Percentiles rank a stretch among this genome's conserved stretches.
phyloP scores from a whole-genome alignment of 2,888 invertebrate species.

The Andricus curvator region DNA sequence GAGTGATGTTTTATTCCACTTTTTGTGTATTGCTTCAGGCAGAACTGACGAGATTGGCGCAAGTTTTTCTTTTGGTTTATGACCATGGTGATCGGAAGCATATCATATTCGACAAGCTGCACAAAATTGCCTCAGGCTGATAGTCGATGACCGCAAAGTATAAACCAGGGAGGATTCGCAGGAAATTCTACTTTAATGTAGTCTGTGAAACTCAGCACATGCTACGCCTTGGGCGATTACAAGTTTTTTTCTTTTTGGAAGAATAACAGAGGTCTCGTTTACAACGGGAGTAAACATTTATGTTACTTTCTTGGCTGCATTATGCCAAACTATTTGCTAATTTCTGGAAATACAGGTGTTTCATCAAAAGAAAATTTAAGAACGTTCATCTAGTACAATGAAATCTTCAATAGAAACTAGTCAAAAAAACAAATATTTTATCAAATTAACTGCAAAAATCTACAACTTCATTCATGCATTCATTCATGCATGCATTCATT shows the following conservation, averaged over 20 bases:
- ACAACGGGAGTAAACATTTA: neutral
- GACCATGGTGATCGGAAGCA: neutral
- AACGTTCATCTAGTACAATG: too few species aligned
- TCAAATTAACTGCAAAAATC: too few species aligned
- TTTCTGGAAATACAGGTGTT: too few species aligned
- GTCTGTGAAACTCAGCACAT: slow-evolving; percentile 7
- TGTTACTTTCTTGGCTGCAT: neutral
- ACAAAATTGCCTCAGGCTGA: neutral
- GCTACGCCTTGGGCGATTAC: neutral
- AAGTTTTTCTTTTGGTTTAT: neutral
- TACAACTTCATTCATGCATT: too few species aligned
- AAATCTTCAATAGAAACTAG: too few species aligned
- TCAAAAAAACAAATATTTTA: too few species aligned
- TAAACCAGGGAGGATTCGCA: neutral
- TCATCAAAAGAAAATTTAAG: too few species aligned
- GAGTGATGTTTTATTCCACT: neutral
- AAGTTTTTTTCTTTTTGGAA: neutral
- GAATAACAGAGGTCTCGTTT: neutral
- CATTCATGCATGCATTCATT: too few species aligned
- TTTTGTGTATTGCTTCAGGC: neutral
- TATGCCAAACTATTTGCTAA: neutral
- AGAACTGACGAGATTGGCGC: neutral
- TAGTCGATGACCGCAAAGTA: slow-evolving; percentile 2
- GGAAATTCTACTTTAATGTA: slow-evolving; percentile 7
- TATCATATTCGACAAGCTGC: slow-evolving; percentile 2